Base-by-base conservation (phyloP, 2,113 vertebrate species). In the Festucalex cinctus region DNA sequence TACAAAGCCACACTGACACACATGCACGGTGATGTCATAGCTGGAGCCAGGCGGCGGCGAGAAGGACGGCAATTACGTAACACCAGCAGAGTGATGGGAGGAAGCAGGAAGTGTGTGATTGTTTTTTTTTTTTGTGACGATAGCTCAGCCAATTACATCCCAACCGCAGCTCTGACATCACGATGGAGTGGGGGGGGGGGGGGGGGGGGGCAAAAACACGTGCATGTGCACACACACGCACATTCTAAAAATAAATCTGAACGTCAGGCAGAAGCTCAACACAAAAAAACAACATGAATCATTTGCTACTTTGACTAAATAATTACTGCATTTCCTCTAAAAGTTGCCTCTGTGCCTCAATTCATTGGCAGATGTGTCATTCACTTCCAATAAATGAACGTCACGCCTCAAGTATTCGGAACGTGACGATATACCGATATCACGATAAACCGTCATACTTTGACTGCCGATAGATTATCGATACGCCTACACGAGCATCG, bases 41-140 rank as follows among this genome's bases (percentile, higher is more conserved):
- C 66, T 82, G 83, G 85, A 63, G 86, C 65, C 83, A 83, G 82
- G 87, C 86, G 28, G 82, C 76, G 74, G 74, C 85, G 39, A 70
- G 76, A 77, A 85, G 80, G 75, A 82, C 26, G 66, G 69, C 5
- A n/a, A 41, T 92, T 86, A 87, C 75, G 36, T 87, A 90, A 90
- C 61, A 60, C 53, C 66, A 60, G 68, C 65, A 26, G 70, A 56
- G 48, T 3, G 76, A 67, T 3, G 54, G 57, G 19, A n/a, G 60
- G 37, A 62, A 62, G 6, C 3, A 61, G 10, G 58, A 32, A 58
- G n/a, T 43, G 7, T 43, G 39, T 26, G 39, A 61, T 61, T 61
- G 37, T 14, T 62, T 13, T 58, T 8, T 35, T 3, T 59, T 39
- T 48, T 26, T n/a, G 79, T 67, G 65, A 74, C 41, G 64, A 8